Evolutionary conservation across 2,113 vertebrate species (phyloP), one percentile per base, ranked within the genome.

Genomic region (Poeciliopsis occidentalis): DNA sequence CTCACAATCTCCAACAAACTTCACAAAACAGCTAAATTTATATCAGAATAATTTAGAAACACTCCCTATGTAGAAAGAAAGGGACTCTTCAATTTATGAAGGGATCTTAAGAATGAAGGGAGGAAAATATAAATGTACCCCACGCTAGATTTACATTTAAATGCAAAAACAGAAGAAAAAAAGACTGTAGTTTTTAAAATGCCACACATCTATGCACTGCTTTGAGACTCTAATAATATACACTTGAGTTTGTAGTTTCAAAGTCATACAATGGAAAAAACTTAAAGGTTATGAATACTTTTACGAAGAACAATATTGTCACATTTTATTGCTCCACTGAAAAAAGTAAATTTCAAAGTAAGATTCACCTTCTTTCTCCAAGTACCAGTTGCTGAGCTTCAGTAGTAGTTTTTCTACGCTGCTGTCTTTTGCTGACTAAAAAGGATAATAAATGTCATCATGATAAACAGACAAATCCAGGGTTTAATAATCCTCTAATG

Each of bases 391-490:
- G 89, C 79, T 95, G 71, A 99, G 95, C 81, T 98, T 99, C 92
- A 98, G 94, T 4, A 99, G 90, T 12, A 99, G 93, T 89, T 98
- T 99, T 85, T 99, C 98, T 32, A 95, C 97, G 78, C 97, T 98
- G 89, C 94, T 97, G 89, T 98, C 96, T 74, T 96, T 95, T 8
- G 97, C 96, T 4, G 97, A 96, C 98, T 99, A 87, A 71, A 80
- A 84, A 29, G 2, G 11, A 31, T 64, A 73, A 67, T 12, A 81
- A 75, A 24, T 0, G 29, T 60, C 0, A 4, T 7, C 2, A 72
- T 34, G 24, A 32, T 8, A 41, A 41, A 41, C 8, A 34, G 17
- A 11, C 30, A 34, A 31, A 64, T 19, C 17, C 29, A 15, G 3
- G 1, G 61, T 31, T 19, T 63, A 19, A 63, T 1, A 39, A 8